Conservation (phyloP, 2,888 invertebrate species). For the Drosophila fungiperda region DNA sequence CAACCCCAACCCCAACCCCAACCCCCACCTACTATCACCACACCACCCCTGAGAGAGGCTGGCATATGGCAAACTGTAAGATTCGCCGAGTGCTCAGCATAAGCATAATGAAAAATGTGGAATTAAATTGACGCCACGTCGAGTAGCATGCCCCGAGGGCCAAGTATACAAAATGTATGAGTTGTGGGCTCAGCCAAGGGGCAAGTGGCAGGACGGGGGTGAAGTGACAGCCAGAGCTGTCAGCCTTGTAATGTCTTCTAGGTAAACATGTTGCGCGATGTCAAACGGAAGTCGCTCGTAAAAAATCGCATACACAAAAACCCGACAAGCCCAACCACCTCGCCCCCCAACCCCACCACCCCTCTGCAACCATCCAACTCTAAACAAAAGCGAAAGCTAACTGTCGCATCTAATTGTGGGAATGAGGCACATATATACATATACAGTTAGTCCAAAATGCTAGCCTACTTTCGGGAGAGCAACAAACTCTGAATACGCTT, state of each 20-base stretch:
- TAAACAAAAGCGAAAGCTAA: slow-evolving; percentile 53
- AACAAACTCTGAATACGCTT: slow-evolving; percentile 14
- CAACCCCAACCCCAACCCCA: neutral
- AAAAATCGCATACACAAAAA: slow-evolving; percentile 58
- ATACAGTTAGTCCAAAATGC: slow-evolving; percentile 56
- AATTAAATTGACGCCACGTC: slow-evolving; percentile 77
- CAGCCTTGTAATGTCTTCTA: slow-evolving; percentile 79
- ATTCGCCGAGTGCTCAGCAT: slow-evolving; percentile 42
- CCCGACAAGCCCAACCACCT: neutral
- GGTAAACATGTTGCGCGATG: slow-evolving; percentile 77
- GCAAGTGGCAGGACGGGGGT: neutral
- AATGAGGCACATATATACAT: slow-evolving; percentile 1
- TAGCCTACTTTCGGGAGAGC: slow-evolving; percentile 51
- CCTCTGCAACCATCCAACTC: neutral
- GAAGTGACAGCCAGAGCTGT: slow-evolving; percentile 28
- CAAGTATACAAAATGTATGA: slow-evolving; percentile 36
- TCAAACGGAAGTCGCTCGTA: slow-evolving; percentile 78
- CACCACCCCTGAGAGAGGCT: neutral
- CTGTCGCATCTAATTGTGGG: slow-evolving; percentile 48
- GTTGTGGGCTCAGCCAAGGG: neutral
- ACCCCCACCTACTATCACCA: neutral
- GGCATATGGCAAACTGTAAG: slow-evolving; percentile 44
- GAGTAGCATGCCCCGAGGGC: slow-evolving; percentile 48
- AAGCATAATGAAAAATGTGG: slow-evolving; percentile 80
- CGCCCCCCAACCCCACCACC: neutral